These are phyloP conservation scores for Coreius guichenoti DNA, from an alignment of 2,797 vertebrate species.

Conservation along the genomic window DNA sequence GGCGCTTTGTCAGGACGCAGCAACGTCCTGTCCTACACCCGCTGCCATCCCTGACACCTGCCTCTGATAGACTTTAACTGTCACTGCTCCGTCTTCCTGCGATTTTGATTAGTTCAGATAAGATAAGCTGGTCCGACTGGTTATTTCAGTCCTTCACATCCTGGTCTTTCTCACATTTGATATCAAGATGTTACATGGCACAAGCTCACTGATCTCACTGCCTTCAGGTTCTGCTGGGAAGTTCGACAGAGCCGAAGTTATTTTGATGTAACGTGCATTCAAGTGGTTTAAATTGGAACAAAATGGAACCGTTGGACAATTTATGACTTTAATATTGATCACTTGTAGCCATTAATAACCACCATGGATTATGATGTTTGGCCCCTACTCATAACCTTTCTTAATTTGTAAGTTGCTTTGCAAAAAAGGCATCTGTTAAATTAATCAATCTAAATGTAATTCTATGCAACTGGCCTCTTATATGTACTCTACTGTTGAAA, in stretches of 20 bases:
- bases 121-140: constrained; percentile 13
- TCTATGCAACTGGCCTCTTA: background rate
- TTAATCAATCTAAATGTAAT: background rate
- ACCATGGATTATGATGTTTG: background rate
- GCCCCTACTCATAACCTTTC: background rate
- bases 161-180: constrained; percentile 13
- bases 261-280: background rate
- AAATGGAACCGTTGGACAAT: background rate
- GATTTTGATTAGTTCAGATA: constrained; percentile 35
- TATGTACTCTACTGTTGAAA: too few species aligned
- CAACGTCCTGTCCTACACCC: constrained; percentile 62
- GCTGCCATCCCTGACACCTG: constrained; percentile 17
- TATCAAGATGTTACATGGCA: background rate
- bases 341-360: background rate
- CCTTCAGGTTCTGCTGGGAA: background rate
- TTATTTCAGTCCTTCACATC: constrained; percentile 5
- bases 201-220: background rate
- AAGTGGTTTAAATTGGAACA: background rate
- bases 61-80: constrained; percentile 6
- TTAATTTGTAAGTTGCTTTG: background rate
- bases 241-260: background rate
- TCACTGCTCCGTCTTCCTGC: background rate
- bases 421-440: background rate
- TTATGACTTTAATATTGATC: background rate
- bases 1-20: constrained; percentile 64